Conservation (phyloP, 1,140 invertebrate genomes). For the Panulirus ornatus region DNA sequence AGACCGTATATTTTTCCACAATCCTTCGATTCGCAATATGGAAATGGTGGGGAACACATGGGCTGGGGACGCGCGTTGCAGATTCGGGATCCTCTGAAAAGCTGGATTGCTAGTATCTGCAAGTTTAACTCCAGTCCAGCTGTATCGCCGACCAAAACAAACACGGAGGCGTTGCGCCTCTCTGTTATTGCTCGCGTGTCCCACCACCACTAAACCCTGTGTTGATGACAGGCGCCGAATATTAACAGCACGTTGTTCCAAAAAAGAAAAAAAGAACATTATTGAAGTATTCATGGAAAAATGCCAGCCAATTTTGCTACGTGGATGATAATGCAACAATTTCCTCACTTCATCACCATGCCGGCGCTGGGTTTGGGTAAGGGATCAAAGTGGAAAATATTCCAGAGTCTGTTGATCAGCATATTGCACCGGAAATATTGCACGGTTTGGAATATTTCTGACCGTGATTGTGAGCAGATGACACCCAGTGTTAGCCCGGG, state of each 20-base stretch:
- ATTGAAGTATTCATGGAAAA: too few species aligned
- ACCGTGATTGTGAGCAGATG: neutral
- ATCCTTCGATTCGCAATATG: conserved; percentile 16
- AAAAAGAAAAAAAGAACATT: too few species aligned
- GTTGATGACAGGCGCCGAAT: neutral
- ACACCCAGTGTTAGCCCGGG: neutral
- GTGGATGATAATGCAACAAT: neutral
- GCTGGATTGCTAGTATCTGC: neutral
- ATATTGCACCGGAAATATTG: neutral
- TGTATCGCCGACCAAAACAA: neutral
- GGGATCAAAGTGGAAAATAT: neutral
- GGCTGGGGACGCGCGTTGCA: neutral
- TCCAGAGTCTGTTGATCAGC: neutral
- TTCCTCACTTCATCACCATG: neutral
- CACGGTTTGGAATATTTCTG: neutral
- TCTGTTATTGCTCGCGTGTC: too few species aligned
- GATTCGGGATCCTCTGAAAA: neutral
- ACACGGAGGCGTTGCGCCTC: neutral
- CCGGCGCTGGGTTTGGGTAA: neutral
- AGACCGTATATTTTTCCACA: neutral
- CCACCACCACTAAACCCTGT: neutral
- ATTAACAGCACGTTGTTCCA: neutral
- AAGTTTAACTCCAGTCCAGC: neutral
- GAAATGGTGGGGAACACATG: neutral
- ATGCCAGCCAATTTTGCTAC: neutral